Percentiles rank a stretch among this genome's conserved stretches.
phyloP scores from a whole-genome alignment of 2,888 invertebrate genomes.

The Tolmerus cingulatus region DNA sequence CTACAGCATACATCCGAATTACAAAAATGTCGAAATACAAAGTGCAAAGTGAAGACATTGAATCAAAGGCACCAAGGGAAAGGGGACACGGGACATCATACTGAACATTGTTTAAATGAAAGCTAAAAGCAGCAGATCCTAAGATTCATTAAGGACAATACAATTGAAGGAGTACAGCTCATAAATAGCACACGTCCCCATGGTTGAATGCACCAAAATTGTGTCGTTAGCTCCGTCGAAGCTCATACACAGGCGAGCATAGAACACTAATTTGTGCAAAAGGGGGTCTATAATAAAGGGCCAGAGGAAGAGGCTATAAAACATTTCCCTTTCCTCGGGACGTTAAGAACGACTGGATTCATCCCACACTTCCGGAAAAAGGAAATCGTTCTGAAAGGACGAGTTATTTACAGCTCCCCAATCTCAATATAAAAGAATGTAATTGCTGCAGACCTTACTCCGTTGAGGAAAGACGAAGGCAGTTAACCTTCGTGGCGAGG shows the following conservation, averaged over 20 bases:
- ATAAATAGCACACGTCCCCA: constrained; percentile 15
- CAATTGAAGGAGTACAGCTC: constrained; percentile 6
- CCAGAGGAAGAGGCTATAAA: constrained; percentile 19
- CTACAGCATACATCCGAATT: background rate
- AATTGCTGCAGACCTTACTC: constrained; percentile 21
- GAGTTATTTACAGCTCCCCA: constrained; percentile 27
- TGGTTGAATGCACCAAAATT: constrained; percentile 20
- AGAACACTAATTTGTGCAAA: constrained; percentile 12
- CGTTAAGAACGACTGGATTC: constrained; percentile 5
- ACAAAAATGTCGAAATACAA: background rate
- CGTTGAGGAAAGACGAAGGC: constrained; percentile 14
- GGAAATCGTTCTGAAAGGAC: constrained; percentile 27
- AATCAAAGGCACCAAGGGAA: background rate
- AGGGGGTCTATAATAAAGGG: constrained; percentile 3
- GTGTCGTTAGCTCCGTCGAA: constrained; percentile 23
- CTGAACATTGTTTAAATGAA: constrained; percentile 4
- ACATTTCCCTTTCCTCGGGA: constrained; percentile 18
- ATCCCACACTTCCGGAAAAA: constrained; percentile 25
- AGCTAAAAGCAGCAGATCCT: background rate
- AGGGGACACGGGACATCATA: background rate
- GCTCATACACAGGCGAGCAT: background rate
- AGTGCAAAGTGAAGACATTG: background rate
- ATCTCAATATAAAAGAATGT: constrained; percentile 22
- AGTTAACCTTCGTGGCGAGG: constrained; percentile 2
- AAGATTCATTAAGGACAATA: constrained; percentile 12